Evolutionary conservation across 2,888 invertebrate species (phyloP), one percentile per base, ranked within the genome.

Genomic region (Plemyria rubiginata): DNA sequence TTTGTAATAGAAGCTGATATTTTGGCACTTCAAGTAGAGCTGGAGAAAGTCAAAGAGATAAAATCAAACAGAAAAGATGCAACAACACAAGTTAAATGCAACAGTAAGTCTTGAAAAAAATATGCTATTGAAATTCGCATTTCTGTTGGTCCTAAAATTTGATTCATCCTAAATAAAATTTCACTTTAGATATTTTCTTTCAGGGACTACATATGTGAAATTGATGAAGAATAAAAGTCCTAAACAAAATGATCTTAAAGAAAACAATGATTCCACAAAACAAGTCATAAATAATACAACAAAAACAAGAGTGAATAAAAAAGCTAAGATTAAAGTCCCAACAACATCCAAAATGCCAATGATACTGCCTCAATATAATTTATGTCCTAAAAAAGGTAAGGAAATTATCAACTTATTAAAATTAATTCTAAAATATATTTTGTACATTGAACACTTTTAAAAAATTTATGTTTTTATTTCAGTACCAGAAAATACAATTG

Each of bases 401-500:
- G 13, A 38, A 32, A 8, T 7, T 32, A 22, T 22, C 4, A 5
- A 32, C 32, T 6, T 32, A 32, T 32, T 32, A 6, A 22, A 2
- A 22, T 22, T 22, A 22, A 22, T 22, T 1, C 22, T 22, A 1
- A 22, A 22, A 22, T 22, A 22, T 22, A 22, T 32, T 32, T 32
- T 32, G 6, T 1, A 6, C 6, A 8, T 32, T 32, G 32, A 32
- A 32, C 2, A 32, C 6, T 32, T 32, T 4, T 8, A 1, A 8
- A 32, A 32, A 5, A 8, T 8, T 32, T 0, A 32, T 4, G 16
- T 55, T 69, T 68, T 45, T 68, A 68, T 92, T 87, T 70, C 84
- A 89, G 89, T 78, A 48, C 65, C 84, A 74, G 91, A 92, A 74
- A 90, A 85, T 68, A 86, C 92, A 46, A 81, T 91, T 71, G 87